Conservation (phyloP, 2,113 vertebrate species). For the Corythoichthys intestinalis region DNA sequence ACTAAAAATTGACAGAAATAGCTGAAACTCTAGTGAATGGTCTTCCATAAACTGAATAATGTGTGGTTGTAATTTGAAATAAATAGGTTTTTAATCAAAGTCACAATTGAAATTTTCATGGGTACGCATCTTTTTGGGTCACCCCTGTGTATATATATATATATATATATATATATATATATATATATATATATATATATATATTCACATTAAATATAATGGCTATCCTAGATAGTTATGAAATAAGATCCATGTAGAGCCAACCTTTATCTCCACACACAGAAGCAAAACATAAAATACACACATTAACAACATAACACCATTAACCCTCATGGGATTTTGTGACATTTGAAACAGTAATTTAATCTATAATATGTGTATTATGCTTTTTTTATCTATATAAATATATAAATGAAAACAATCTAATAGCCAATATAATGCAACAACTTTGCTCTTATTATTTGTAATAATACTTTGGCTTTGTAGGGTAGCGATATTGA, state of each 20-base stretch:
- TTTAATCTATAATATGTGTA: slow-evolving; percentile 70
- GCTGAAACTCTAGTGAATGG: too few relatives aligned
- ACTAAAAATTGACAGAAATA: too few relatives aligned
- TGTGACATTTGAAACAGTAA: slow-evolving; percentile 78
- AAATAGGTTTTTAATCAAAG: too few relatives aligned
- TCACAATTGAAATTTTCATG: too few relatives aligned
- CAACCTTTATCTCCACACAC: background rate
- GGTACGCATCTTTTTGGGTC: too few relatives aligned
- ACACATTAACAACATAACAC: slow-evolving; percentile 63
- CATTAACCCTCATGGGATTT: slow-evolving; percentile 69
- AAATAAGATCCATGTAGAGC: slow-evolving; percentile 17
- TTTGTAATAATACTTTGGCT: slow-evolving; percentile 76
- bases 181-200: background rate
- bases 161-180: too few relatives aligned
- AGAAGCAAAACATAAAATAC: slow-evolving; percentile 24
- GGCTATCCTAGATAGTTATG: background rate
- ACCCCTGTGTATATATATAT: too few relatives aligned
- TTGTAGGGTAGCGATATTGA: slow-evolving; percentile 72
- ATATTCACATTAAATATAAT: background rate
- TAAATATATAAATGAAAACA: slow-evolving; percentile 18
- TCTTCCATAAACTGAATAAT: too few relatives aligned
- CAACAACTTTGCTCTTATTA: slow-evolving; percentile 73
- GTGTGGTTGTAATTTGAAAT: too few relatives aligned
- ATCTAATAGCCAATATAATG: slow-evolving; percentile 68
- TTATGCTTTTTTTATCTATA: slow-evolving; percentile 56